A percentile compares a stretch with the other conserved stretches of the same genome.
These are phyloP conservation scores for Aleadryas rufinucha DNA, from an alignment of 2,113 vertebrate genomes.

Conservation along the genomic window DNA sequence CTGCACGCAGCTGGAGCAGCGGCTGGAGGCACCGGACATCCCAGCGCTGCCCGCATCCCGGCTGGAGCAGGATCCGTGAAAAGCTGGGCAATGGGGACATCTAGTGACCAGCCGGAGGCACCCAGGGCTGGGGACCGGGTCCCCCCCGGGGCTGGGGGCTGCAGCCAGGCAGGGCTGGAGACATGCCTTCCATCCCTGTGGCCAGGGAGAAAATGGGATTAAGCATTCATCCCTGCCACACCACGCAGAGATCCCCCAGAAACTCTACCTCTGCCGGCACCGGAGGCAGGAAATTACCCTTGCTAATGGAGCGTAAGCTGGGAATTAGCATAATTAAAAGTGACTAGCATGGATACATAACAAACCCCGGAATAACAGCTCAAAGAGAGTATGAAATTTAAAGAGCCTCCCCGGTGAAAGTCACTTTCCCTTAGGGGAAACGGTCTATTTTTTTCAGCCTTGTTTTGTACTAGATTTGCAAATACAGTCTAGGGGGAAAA, in stretches of 20 bases:
- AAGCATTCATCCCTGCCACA: not conserved
- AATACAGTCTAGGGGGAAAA: not conserved
- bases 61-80: not conserved
- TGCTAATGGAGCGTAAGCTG: not conserved
- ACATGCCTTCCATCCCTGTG: not conserved
- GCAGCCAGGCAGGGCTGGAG: not conserved
- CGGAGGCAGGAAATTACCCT: not conserved
- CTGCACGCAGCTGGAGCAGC: not conserved
- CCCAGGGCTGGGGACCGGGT: rapidly evolving
- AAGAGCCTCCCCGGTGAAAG: slow-evolving; percentile 7
- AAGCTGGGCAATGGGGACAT: slow-evolving; percentile 22
- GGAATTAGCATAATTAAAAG: slow-evolving; percentile 35
- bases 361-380: not conserved
- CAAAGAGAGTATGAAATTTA: not conserved
- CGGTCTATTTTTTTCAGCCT: not conserved
- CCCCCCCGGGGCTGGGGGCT: not conserved
- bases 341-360: not conserved
- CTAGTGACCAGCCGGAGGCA: not conserved
- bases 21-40: not conserved
- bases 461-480: not conserved
- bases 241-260: not conserved
- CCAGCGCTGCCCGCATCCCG: not conserved
- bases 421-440: slow-evolving; percentile 40
- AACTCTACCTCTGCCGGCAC: not conserved
- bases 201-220: not conserved